These are phyloP conservation scores for Scaptomyza reducta DNA, from an alignment of 2,888 invertebrate genomes.

Conservation along the genomic window DNA sequence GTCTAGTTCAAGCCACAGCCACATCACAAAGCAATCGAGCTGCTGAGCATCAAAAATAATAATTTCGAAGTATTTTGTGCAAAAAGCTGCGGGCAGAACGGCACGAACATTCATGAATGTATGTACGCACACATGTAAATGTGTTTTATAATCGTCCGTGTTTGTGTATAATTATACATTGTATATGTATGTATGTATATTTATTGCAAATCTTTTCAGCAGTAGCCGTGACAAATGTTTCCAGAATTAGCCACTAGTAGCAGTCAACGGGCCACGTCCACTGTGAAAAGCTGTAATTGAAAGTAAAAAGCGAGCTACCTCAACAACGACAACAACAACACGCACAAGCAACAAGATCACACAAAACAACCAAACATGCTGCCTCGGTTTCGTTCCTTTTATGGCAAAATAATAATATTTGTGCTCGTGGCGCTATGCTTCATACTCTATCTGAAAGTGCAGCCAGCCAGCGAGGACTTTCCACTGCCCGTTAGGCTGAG, in stretches of 20 bases:
- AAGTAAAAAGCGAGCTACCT: slow-evolving; percentile 50
- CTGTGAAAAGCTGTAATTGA: slow-evolving; percentile 49
- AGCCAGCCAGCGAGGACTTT: slow-evolving; percentile 52
- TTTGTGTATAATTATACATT: slow-evolving; percentile 12
- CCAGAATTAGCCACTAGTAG: slow-evolving; percentile 18
- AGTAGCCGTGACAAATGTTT: slow-evolving; percentile 39
- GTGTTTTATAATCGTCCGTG: not conserved
- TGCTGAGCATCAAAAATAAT: slow-evolving; percentile 22
- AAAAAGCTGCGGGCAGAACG: slow-evolving; percentile 17
- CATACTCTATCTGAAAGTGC: slow-evolving; percentile 82
- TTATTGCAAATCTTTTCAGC: slow-evolving; percentile 15
- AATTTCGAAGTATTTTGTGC: slow-evolving; percentile 34
- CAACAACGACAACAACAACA: slow-evolving; percentile 33
- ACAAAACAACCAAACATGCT: slow-evolving; percentile 72
- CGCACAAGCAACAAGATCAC: slow-evolving; percentile 1
- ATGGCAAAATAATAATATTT: slow-evolving; percentile 83
- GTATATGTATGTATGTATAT: slow-evolving; percentile 5
- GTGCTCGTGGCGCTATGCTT: slow-evolving; percentile 80
- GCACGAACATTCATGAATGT: slow-evolving; percentile 30
- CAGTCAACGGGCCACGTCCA: slow-evolving; percentile 49
- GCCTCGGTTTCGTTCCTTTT: slow-evolving; percentile 83
- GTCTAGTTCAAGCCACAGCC: slow-evolving; percentile 76
- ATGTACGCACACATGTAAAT: slow-evolving; percentile 27
- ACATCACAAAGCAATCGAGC: slow-evolving; percentile 46
- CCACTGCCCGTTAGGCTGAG: slow-evolving; percentile 9